A percentile compares a stretch with the other conserved stretches of the same genome.
phyloP scores from a whole-genome alignment of 2,888 invertebrate genomes.

The Marronus borbonicus region DNA sequence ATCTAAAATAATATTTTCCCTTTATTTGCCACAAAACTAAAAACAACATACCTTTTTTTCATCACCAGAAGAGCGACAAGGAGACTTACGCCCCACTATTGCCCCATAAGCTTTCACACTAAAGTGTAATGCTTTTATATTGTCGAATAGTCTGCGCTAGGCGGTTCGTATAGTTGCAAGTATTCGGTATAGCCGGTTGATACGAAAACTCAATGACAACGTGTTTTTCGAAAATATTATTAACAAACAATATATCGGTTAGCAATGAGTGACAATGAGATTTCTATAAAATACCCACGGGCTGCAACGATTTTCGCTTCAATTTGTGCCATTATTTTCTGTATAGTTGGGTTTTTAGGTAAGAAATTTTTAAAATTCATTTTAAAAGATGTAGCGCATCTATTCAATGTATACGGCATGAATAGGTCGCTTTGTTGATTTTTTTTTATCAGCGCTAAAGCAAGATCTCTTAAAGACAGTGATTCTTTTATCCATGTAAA shows the following conservation, averaged over 20 bases:
- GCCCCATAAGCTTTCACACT: not conserved
- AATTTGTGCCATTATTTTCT: slow-evolving; percentile 84
- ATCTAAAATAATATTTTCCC: no score
- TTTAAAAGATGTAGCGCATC: no score
- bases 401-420: not conserved
- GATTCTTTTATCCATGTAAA: slow-evolving; percentile 13
- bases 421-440: slow-evolving; percentile 42
- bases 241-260: not conserved
- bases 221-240: not conserved
- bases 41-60: not conserved
- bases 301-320: slow-evolving; percentile 85
- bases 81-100: slow-evolving; percentile 4
- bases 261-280: slow-evolving; percentile 33
- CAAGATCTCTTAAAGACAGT: not conserved
- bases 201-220: not conserved
- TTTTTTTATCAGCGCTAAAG: slow-evolving; percentile 48
- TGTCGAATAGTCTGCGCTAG: not conserved
- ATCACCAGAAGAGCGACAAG: not conserved
- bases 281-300: slow-evolving; percentile 75
- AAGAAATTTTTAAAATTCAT: slow-evolving; percentile 64
- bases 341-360: slow-evolving; percentile 86
- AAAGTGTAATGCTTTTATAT: not conserved
- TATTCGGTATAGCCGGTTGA: not conserved
- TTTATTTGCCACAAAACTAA: no score
- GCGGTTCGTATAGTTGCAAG: not conserved